Evolutionary conservation across 1,140 invertebrate genomes (phyloP), one percentile per base, ranked within the genome.

Genomic region (Zaprionus lachaisei): DNA sequence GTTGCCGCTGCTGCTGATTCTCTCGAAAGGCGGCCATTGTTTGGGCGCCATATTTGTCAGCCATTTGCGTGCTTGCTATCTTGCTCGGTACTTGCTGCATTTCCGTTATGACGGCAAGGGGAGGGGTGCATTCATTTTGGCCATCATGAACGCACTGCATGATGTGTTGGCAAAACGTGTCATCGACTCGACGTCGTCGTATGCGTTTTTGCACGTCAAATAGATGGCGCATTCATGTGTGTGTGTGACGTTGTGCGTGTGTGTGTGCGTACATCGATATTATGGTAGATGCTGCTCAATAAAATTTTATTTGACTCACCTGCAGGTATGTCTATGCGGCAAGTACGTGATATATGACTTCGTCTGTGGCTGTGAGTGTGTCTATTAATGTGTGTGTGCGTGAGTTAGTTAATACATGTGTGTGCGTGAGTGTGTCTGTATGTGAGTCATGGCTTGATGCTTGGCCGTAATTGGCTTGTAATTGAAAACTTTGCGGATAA

Each of bases 401-500:
- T 3, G 24, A 26, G 24, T 26, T 4, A 26, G 24, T 26, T 4
- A 26, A 26, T 41, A 12, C 7, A 6, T 6, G n/a, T 17, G 6
- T 17, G 15, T n/a, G 15, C 15, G n/a, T 44, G 22, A 28, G 37
- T 66, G 63, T 54, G 34, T 54, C 20, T 49, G 58, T 31, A 24
- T 63, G 38, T 26, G 66, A 12, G 14, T 44, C 58, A 68, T 58
- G 68, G 63, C 64, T 55, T 79, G 79, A 72, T 79, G 75, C 60
- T 75, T 65, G 51, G 44, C 63, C 66, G 78, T 87, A 87, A 87
- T 87, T 87, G 84, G 78, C 78, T 73, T 80, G 84, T 87, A 87
- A 87, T 87, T 87, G 78, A 87, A 87, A 87, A 89, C 78, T 87
- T 87, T 87, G 78, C 74, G 66, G 84, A 89, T 87, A 87, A 87